Conservation (phyloP, 2,888 invertebrate genomes). For the Rhagonycha fulva region DNA sequence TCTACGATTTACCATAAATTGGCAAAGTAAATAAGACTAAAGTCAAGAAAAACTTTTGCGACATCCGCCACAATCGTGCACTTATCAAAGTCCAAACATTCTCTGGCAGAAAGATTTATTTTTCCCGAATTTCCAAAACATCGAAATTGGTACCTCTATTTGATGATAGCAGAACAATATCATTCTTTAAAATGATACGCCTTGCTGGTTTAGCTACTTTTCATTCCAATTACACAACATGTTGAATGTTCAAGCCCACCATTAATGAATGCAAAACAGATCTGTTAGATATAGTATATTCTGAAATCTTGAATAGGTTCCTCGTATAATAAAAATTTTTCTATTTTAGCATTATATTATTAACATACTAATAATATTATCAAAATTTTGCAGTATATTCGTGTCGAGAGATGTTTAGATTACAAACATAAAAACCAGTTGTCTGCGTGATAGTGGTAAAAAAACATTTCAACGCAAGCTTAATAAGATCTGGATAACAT, state of each 20-base stretch:
- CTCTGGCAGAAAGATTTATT: too few relatives aligned
- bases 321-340: background rate
- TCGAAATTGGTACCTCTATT: background rate
- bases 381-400: background rate
- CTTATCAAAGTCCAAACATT: too few relatives aligned
- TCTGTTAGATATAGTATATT: background rate
- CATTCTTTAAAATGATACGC: background rate
- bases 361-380: background rate
- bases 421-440: constrained; percentile 1
- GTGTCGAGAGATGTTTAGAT: constrained; percentile 2
- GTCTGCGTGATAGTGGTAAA: constrained; percentile 3
- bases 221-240: background rate
- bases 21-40: background rate
- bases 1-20: background rate
- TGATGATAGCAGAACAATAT: background rate
- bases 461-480: constrained; percentile 13
- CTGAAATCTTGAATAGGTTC: background rate
- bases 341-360: background rate
- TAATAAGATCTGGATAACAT: constrained; percentile 33
- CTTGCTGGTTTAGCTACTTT: background rate
- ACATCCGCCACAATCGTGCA: too few relatives aligned
- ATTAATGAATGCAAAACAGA: background rate
- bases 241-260: background rate
- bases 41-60: background rate
- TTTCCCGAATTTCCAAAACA: background rate